Evolutionary conservation across 2,888 invertebrate species (phyloP).

Genomic region (Caenorhabditis zanzibari): DNA sequence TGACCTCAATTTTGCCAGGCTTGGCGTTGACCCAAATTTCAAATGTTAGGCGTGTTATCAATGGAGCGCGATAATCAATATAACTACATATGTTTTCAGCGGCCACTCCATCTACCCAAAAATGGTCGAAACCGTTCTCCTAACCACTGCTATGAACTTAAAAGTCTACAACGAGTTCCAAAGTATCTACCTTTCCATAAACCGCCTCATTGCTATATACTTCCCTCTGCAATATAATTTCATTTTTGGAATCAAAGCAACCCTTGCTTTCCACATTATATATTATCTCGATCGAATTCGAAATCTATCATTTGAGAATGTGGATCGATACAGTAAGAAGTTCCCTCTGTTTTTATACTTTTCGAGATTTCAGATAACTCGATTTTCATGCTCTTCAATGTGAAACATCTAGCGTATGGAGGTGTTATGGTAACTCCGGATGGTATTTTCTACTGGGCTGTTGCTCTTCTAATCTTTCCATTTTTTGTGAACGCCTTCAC

Average conservation of each 20-base stretch:
- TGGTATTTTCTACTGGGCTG: slow-evolving; percentile 8
- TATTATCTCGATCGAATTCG: slow-evolving; percentile 13
- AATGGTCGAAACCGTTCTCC: slow-evolving; percentile 26
- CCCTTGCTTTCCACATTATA: slow-evolving; percentile 3
- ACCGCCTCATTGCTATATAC: slow-evolving; percentile 44
- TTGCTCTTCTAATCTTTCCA: slow-evolving; percentile 17
- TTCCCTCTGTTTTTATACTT: neutral
- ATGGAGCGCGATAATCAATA: too few species aligned
- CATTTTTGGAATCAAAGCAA: slow-evolving; percentile 26
- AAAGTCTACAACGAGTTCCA: slow-evolving; percentile 48
- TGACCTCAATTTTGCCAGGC: too few species aligned
- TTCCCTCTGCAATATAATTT: slow-evolving; percentile 34
- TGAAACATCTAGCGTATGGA: slow-evolving; percentile 30
- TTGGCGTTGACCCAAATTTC: too few species aligned
- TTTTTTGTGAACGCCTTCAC: slow-evolving; percentile 22
- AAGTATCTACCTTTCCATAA: slow-evolving; percentile 29
- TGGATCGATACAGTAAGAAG: slow-evolving; percentile 2
- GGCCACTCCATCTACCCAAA: slow-evolving; percentile 26
- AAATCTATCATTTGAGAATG: slow-evolving; percentile 24
- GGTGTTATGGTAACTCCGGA: slow-evolving; percentile 21
- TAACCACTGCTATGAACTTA: slow-evolving; percentile 24
- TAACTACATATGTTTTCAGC: too few species aligned
- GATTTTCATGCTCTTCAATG: slow-evolving; percentile 12
- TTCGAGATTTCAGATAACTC: slow-evolving; percentile 10
- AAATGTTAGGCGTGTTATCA: too few species aligned